Base-by-base conservation (phyloP, 1,140 invertebrate species). In the Aphidius ervi region DNA sequence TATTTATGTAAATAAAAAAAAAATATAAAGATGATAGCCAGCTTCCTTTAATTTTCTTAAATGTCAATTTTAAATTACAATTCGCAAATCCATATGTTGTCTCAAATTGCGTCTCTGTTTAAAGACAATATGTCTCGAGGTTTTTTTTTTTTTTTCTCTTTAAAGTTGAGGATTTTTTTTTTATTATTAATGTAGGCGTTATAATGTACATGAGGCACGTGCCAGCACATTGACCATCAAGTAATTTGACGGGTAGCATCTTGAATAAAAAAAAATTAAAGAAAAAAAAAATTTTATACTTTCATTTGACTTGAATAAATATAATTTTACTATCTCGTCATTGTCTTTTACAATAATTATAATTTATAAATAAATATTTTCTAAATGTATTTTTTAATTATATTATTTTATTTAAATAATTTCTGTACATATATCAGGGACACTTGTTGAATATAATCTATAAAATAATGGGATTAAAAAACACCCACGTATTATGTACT, bases 141-240 rank as follows among this genome's bases (percentile, higher is more conserved):
- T 31, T 31, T 54, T 54, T 41, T 42, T 40, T 37, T 40, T 16
- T 54, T 42, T 54, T 54, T 54, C 23, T 31, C n/a, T 31, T 31
- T 31, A 54, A 54, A 54, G 52, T 43, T 57, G 16, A 16, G 16
- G 16, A 40, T 48, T 50, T 37, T 59, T 42, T 42, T 52, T 31
- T 42, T 70, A 65, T 72, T 72, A 74, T 74, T 69, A 75, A 75
- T 71, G 73, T 76, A 58, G 74, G 73, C 71, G 74, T 76, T 61
- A 56, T 47, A 57, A 53, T 46, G 46, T 37, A 9, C 56, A 64
- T 40, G 64, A 68, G 71, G 70, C 73, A 75, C 74, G 73, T 75
- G 73, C 72, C 72, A 66, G 63, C 52, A 54, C 42, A 55, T 63
- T 48, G 63, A 67, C 56, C 63, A 59, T 66, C 63, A 31, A 31